Conservation (phyloP, 2,797 vertebrate genomes). For the Balearica regulorum region DNA sequence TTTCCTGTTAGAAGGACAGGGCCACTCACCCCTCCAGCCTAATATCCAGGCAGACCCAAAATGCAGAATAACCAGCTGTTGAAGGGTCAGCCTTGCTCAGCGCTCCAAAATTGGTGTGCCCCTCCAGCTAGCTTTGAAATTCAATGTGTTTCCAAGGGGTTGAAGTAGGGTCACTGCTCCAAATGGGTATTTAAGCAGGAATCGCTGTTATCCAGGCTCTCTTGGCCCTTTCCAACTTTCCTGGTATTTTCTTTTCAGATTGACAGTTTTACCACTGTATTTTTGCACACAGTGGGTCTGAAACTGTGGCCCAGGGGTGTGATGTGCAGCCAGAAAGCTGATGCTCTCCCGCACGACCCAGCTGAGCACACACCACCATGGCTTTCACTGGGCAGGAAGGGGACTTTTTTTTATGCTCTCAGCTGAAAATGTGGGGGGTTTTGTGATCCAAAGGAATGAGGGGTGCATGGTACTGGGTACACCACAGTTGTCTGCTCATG, state of each 20-base stretch:
- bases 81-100: not conserved
- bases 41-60: not conserved
- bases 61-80: rapidly evolving
- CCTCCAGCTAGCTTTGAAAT: not conserved
- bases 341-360: rapidly evolving
- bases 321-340: not conserved
- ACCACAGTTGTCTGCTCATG: not conserved
- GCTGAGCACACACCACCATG: not conserved
- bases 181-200: rapidly evolving
- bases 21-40: not conserved
- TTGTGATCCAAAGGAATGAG: not conserved
- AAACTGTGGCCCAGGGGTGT: not conserved
- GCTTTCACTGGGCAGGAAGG: not conserved
- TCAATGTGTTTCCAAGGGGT: not conserved
- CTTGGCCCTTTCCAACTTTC: not conserved
- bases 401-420: not conserved
- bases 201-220: rapidly evolving
- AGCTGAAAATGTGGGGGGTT: not conserved
- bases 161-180: not conserved
- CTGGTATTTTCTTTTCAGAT: not conserved
- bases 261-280: not conserved
- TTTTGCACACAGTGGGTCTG: not conserved
- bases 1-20: not conserved
- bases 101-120: rapidly evolving
- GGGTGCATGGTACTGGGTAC: not conserved